Base-by-base conservation (phyloP, 2,888 invertebrate species). In the Drosophila recens region DNA sequence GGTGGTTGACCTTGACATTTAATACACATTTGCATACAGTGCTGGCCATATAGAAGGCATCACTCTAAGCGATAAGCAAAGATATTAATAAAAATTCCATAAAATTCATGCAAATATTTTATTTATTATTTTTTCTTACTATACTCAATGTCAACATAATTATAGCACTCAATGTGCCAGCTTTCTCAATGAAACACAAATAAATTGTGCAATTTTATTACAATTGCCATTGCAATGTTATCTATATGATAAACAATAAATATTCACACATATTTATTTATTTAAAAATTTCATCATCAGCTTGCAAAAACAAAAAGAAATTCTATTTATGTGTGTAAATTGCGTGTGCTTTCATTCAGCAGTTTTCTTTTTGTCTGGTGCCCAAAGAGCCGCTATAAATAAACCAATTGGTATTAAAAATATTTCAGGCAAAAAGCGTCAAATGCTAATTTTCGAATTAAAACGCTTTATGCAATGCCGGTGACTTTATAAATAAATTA, bases 1-100 rank as follows among this genome's bases (percentile, higher is more conserved):
- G 57, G 63, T 42, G 66, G 17, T 23, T 59, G 65, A 58, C 80
- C 80, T 87, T 83, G 83, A 66, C 87, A 83, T 87, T 85, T 79
- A 48, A 69, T 36, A 42, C 48, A 52, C 49, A 85, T 72, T 63
- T 52, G 42, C 45, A 51, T n/a, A 76, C 63, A 67, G 48, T 48
- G 56, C 46, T 38, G 13, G 15, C 11, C 48, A 59, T 56, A 52
- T 58, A 62, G 56, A 42, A 30, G 17, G 13, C 42, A 30, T 3
- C 65, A 45, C n/a, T 17, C 15, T 2, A 6, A 20, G 11, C 34
- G 17, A 61, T 68, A 36, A 62, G 13, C 13, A 17, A 30, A 38
- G 27, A 9, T 5, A 4, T 30, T 9, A 33, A 11, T 4, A 3
- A 20, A 20, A n/a, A 11, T 17, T 6, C 17, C 13, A 23, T 36